A percentile compares a stretch with the other conserved stretches of the same genome.
These are phyloP conservation scores for Lithophane leautieri DNA, from an alignment of 2,888 invertebrate genomes.

Conservation along the genomic window DNA sequence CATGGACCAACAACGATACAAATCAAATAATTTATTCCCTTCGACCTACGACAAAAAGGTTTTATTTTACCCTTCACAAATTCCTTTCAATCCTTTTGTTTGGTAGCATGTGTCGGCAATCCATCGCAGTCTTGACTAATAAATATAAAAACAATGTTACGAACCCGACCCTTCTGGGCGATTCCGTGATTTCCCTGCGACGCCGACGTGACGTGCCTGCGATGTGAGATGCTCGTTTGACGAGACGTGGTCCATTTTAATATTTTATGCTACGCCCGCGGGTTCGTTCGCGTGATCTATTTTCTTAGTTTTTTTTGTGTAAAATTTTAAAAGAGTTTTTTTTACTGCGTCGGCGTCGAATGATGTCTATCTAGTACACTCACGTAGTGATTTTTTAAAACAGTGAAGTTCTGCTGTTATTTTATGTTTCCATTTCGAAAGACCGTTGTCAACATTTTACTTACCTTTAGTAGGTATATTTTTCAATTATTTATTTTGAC, in stretches of 20 bases:
- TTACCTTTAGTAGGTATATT: too few relatives aligned
- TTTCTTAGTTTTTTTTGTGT: neutral
- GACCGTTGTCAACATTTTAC: too few relatives aligned
- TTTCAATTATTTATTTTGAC: too few relatives aligned
- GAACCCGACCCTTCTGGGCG: conserved; percentile 35
- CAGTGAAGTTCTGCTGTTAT: neutral
- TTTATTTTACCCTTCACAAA: conserved; percentile 24
- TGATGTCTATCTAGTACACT: neutral
- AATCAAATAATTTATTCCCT: conserved; percentile 49
- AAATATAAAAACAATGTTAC: conserved; percentile 58
- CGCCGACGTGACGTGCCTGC: conserved; percentile 49
- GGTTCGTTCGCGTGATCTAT: neutral
- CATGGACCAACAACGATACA: neutral
- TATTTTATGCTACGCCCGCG: conserved; percentile 24
- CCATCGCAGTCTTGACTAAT: conserved; percentile 38
- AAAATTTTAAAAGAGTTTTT: neutral
- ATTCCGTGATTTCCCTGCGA: conserved; percentile 48
- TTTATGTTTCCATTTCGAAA: too few relatives aligned
- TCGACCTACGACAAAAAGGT: conserved; percentile 16
- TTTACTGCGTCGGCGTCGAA: too few relatives aligned
- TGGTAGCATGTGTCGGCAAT: conserved; percentile 37
- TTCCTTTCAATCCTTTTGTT: conserved; percentile 25
- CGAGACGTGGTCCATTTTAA: conserved; percentile 37
- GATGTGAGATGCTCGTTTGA: conserved; percentile 34
- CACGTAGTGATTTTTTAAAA: neutral